Conservation (phyloP, 2,888 invertebrate species). For the Drosophila falleni region DNA sequence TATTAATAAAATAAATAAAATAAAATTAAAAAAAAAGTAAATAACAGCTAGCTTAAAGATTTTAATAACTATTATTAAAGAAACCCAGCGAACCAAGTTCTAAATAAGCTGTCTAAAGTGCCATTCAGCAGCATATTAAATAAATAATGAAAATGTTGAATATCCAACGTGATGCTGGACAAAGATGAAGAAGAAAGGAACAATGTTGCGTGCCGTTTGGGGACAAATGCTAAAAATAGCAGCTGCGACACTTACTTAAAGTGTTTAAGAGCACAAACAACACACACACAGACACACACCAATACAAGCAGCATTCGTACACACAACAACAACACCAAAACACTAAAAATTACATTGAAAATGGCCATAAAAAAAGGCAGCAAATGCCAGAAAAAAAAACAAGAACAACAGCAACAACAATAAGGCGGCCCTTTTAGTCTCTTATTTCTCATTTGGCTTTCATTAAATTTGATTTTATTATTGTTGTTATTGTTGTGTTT, state of each 20-base stretch:
- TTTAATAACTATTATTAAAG: background rate
- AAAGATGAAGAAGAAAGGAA: slow-evolving; percentile 1
- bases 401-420: slow-evolving; percentile 2
- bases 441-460: slow-evolving; percentile 65
- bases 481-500: slow-evolving; percentile 39
- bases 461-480: slow-evolving; percentile 74
- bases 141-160: slow-evolving; percentile 34
- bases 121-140: slow-evolving; percentile 4
- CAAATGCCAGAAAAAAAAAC: slow-evolving; percentile 47
- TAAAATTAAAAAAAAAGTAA: too few relatives aligned
- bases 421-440: slow-evolving; percentile 49
- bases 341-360: slow-evolving; percentile 77
- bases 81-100: background rate
- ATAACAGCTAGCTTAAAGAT: too few relatives aligned
- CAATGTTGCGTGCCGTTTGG: slow-evolving; percentile 17
- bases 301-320: slow-evolving; percentile 11
- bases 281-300: slow-evolving; percentile 6
- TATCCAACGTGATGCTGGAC: slow-evolving; percentile 39
- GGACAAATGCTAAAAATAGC: slow-evolving; percentile 57
- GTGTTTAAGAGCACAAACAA: slow-evolving; percentile 68
- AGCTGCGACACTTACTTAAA: slow-evolving; percentile 69
- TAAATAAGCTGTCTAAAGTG: background rate
- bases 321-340: slow-evolving; percentile 33
- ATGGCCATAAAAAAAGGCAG: slow-evolving; percentile 68
- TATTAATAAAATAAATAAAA: too few relatives aligned